A percentile compares a stretch with the other conserved stretches of the same genome.
Conservation (phyloP, 2,113 vertebrate species). For the Daphoenositta chrysoptera region DNA sequence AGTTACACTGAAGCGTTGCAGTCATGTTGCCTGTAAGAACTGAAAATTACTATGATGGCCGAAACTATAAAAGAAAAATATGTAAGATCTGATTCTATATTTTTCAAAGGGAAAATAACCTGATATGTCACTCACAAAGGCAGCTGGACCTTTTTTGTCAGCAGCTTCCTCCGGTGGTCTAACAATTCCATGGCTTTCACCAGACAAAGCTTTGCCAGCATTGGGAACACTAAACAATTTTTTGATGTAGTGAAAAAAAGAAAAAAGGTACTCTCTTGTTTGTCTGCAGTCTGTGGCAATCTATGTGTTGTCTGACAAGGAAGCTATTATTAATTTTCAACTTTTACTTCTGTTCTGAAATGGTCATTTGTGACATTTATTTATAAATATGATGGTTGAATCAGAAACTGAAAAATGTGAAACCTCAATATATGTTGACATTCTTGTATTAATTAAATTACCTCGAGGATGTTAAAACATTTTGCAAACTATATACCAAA, state of each 20-base stretch:
- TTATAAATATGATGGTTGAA: background rate
- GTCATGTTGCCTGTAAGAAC: background rate
- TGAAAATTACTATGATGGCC: background rate
- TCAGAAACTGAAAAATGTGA: background rate
- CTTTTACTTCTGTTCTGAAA: background rate
- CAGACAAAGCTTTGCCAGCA: background rate
- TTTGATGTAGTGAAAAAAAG: background rate
- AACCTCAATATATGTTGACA: background rate
- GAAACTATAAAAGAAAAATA: background rate
- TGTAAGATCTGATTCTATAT: background rate
- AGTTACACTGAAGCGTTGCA: background rate
- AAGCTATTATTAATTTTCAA: background rate
- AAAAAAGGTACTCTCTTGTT: fast-evolving
- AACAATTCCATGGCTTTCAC: background rate
- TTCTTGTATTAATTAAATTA: background rate
- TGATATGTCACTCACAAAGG: background rate
- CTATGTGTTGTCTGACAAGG: background rate
- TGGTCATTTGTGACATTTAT: background rate
- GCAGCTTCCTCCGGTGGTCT: background rate
- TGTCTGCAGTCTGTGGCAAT: background rate
- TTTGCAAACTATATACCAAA: background rate
- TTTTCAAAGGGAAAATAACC: slow-evolving; percentile 4
- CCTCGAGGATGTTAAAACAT: background rate
- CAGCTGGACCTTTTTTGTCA: background rate
- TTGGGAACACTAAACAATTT: background rate